Percentiles rank a stretch among this genome's conserved stretches.
These are phyloP conservation scores for Lepisosteus osseus DNA, from an alignment of 2,113 vertebrate species.

Conservation along the genomic window DNA sequence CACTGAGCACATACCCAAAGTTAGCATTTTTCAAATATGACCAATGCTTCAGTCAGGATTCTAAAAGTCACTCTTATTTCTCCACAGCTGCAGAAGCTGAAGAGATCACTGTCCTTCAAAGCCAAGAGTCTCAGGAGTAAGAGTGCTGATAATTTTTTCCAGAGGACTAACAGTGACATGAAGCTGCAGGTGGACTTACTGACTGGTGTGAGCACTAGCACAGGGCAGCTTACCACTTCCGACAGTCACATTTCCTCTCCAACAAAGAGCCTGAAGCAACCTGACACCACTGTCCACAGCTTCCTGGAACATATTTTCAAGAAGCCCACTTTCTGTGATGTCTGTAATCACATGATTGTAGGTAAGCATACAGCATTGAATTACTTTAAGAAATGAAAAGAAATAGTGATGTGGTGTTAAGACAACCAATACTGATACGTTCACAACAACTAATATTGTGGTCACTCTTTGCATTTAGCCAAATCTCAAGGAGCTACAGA, in stretches of 20 bases:
- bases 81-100: conserved; percentile 90
- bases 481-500: too few species aligned
- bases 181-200: conserved; percentile 76
- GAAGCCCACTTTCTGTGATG: conserved; percentile 96
- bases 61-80: conserved; percentile 38
- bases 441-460: too few species aligned
- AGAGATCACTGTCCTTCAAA: conserved; percentile 95
- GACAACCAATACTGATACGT: too few species aligned
- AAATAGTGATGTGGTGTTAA: too few species aligned
- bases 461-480: too few species aligned
- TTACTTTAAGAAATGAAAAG: too few species aligned
- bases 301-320: conserved; percentile 98
- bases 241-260: conserved; percentile 75
- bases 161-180: conserved; percentile 72
- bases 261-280: conserved; percentile 65
- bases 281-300: conserved; percentile 75
- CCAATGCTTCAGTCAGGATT: too few species aligned
- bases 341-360: conserved; percentile 99
- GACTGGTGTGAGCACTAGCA: conserved; percentile 77
- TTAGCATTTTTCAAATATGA: too few species aligned
- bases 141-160: conserved; percentile 97
- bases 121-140: conserved; percentile 95
- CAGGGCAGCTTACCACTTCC: conserved; percentile 65
- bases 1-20: too few species aligned
- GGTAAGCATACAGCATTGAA: conserved; percentile 64